phyloP scores from a whole-genome alignment of 2,888 invertebrate genomes.

The Clitarchus hookeri region DNA sequence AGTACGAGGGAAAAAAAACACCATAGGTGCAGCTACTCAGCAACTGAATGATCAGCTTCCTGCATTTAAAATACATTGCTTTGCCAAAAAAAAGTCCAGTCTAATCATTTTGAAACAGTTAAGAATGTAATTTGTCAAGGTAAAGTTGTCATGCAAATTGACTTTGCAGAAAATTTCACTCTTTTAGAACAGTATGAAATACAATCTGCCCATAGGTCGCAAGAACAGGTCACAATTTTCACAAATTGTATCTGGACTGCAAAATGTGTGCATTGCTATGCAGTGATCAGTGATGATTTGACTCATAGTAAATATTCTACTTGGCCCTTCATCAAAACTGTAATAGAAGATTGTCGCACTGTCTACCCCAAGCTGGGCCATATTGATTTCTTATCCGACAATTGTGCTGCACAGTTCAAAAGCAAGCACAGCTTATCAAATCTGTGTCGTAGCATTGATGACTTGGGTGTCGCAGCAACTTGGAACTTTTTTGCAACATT shows the following conservation, averaged over 20 bases:
- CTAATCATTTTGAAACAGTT: neutral
- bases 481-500: neutral
- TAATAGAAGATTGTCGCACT: neutral
- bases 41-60: neutral
- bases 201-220: neutral
- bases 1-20: neutral
- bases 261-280: neutral
- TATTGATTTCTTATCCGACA: neutral
- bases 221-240: neutral
- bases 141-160: neutral
- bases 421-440: neutral
- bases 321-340: neutral
- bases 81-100: neutral
- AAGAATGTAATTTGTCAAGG: neutral
- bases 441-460: neutral
- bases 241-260: neutral
- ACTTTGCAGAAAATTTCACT: neutral
- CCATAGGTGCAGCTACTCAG: too few relatives aligned
- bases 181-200: neutral
- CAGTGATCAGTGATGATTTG: neutral
- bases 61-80: neutral
- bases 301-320: neutral
- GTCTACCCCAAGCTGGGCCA: neutral
- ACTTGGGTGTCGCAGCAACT: neutral
- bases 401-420: constrained; percentile 9